Conservation (phyloP, 2,797 vertebrate species). For the Yasuhikotakia modesta region DNA sequence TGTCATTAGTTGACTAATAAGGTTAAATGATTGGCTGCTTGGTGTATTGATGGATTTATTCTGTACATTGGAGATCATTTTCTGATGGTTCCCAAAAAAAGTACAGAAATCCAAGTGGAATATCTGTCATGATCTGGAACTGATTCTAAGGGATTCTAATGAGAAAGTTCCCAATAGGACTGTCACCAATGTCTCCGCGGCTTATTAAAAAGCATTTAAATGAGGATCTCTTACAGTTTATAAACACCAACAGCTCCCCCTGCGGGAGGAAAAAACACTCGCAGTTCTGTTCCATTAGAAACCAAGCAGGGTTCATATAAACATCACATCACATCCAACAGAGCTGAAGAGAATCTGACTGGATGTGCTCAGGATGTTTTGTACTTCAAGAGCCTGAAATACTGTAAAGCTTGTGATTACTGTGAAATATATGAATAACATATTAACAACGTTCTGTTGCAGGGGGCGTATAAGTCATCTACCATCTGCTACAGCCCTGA, state of each 20-base stretch:
- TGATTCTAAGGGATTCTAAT: no score
- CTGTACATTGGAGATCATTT: no score
- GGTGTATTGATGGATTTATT: no score
- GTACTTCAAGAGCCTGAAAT: no score
- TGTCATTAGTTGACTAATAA: no score
- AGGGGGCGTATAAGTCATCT: constrained; percentile 99
- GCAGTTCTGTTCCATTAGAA: neutral
- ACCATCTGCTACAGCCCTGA: constrained; percentile 99
- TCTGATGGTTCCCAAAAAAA: no score
- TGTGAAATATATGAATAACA: no score
- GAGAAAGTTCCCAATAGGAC: no score
- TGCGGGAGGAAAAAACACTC: constrained; percentile 36
- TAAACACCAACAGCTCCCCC: neutral
- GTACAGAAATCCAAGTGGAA: no score
- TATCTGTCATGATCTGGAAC: no score
- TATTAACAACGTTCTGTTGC: constrained; percentile 57
- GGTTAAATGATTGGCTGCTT: no score
- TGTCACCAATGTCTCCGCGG: no score
- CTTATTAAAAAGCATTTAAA: neutral
- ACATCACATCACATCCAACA: neutral
- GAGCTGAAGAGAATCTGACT: neutral
- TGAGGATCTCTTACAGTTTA: neutral
- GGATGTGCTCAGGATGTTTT: neutral
- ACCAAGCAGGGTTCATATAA: neutral
- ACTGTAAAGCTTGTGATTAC: neutral